These are phyloP conservation scores for Micromussa lordhowensis DNA, from an alignment of 92 coral and sea anemone genomes.

Conservation along the genomic window DNA sequence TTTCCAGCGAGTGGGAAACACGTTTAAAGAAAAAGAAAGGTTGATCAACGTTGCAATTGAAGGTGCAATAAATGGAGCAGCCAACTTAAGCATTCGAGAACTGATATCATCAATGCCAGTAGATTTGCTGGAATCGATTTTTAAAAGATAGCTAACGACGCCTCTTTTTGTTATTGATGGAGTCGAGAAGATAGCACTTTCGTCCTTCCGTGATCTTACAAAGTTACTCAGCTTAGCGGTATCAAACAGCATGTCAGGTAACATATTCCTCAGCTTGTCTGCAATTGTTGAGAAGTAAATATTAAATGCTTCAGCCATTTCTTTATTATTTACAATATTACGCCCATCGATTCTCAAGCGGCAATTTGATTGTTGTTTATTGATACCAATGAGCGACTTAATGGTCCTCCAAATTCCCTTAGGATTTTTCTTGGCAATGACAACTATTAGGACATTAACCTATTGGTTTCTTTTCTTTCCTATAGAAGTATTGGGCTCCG, in stretches of 20 bases:
- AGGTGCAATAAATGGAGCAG: conserved; percentile 61
- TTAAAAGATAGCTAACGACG: conserved; percentile 37
- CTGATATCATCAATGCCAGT: conserved; percentile 59
- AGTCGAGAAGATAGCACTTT: conserved; percentile 40
- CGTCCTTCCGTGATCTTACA: conserved; percentile 62
- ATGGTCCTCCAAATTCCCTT: too few relatives aligned
- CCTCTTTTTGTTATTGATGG: conserved; percentile 53
- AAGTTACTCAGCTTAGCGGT: conserved; percentile 44
- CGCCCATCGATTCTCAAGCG: background rate
- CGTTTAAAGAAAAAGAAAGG: conserved; percentile 30
- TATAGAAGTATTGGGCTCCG: too few relatives aligned
- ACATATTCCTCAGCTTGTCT: conserved; percentile 38
- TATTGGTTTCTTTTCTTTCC: too few relatives aligned
- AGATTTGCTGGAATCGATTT: conserved; percentile 47
- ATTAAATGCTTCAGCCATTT: conserved; percentile 58
- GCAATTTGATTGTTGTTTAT: background rate
- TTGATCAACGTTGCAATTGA: conserved; percentile 42
- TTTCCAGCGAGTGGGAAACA: conserved; percentile 52
- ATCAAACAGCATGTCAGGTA: conserved; percentile 38
- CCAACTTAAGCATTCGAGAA: conserved; percentile 60
- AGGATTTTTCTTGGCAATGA: too few relatives aligned
- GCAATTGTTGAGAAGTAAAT: conserved; percentile 56
- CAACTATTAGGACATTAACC: too few relatives aligned
- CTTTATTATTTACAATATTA: background rate
- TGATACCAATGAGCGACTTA: too few relatives aligned